Evolutionary conservation across 2,888 invertebrate genomes (phyloP), one percentile per base, ranked within the genome.

Genomic region (Proisotoma minuta): DNA sequence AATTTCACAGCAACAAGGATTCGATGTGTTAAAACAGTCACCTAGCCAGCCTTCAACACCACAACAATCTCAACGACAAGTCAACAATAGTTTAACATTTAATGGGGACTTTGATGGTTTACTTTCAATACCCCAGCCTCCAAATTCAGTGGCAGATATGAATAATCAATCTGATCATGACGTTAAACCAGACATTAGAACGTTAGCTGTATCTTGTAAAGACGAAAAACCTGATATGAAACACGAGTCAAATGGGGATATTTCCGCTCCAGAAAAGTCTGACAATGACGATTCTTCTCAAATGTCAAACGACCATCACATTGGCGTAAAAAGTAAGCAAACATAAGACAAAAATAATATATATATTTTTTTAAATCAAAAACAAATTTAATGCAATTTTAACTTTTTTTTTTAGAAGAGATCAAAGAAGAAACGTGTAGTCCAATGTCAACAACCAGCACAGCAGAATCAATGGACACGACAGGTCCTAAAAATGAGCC

Each of bases 21-120:
- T 69, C 47, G 66, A 68, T 47, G 53, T 69, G n/a, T 62, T 65
- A 20, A 73, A 74, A 59, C 34, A 29, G n/a, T 54, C 54, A 22
- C 54, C 54, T 23, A 39, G n/a, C 47, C 78, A 78, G 60, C 81
- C 81, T 18, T 82, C 82, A 29, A 84, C 84, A 68, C 84, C 85
- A 10, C 84, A 69, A 29, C 60, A 64, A 23, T 40, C 53, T 8
- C 71, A 66, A 23, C 62, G 43, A n/a, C 69, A 65, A 53, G 61
- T 63, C 12, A 69, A 59, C 8, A 72, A 68, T 52, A 59, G 71
- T 1, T 54, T 70, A 8, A 66, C 69, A 15, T 71, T 70, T 26
- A 73, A 73, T 57, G 73, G 73, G 2, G 67, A 69, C 18, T 69
- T 66, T 34, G 71, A 65, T 52, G 71, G 64, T 48, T 52, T 62